Percentiles rank a stretch among this genome's conserved stretches.
Evolutionary conservation across 92 coral and sea anemone species (phyloP).

Genomic region (Blastomussa wellsi): DNA sequence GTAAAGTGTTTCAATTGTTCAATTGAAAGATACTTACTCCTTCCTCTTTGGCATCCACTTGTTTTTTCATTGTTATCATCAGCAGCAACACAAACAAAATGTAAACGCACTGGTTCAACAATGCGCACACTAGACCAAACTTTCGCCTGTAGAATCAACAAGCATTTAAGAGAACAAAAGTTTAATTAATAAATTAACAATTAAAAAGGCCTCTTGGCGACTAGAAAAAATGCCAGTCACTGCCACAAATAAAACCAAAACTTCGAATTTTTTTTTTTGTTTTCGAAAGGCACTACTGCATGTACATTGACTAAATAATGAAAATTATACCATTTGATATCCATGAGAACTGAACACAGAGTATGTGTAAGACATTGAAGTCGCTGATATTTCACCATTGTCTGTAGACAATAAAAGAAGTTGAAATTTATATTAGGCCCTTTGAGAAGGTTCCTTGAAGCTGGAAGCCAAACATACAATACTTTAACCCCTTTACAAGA

Average conservation of each 20-base stretch:
- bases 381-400: conserved; percentile 89
- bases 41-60: conserved; percentile 44
- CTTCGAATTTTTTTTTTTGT: background rate
- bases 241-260: background rate
- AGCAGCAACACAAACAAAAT: conserved; percentile 66
- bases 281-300: background rate
- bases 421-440: background rate
- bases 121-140: conserved; percentile 87
- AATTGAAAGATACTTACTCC: background rate
- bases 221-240: background rate
- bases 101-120: conserved; percentile 76
- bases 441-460: background rate
- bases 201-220: background rate
- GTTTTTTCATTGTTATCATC: conserved; percentile 63
- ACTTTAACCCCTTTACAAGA: too few relatives aligned
- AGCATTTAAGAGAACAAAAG: background rate
- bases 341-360: conserved; percentile 85
- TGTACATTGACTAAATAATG: background rate
- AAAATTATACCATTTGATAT: conserved; percentile 69
- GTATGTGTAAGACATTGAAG: conserved; percentile 84
- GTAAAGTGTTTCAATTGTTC: too few relatives aligned
- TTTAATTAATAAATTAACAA: too few relatives aligned
- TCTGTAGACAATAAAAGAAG: conserved; percentile 37
- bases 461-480: too few relatives aligned
- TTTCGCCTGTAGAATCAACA: conserved; percentile 64